Base-by-base conservation (phyloP, 2,113 vertebrate species). In the Narcine bancroftii region DNA sequence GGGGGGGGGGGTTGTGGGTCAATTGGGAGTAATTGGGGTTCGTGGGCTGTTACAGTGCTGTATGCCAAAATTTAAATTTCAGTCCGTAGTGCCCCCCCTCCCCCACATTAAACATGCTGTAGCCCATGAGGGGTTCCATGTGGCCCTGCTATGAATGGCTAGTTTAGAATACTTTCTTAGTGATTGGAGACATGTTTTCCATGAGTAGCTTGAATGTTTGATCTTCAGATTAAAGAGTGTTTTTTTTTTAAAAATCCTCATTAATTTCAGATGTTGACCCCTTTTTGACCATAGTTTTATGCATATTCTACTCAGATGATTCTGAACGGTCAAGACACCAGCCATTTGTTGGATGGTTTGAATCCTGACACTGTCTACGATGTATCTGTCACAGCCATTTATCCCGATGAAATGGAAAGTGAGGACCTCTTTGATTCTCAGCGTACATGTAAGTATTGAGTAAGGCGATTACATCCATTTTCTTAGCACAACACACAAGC, bases 321-420 rank as follows among this genome's bases (percentile, higher is more conserved):
- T 92, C 93, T 99, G 94, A 96, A 94, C 93, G 96, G 94, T 26
- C 97, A 99, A 13, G 97, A 97, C 42, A 98, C 96, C 33, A 94
- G 94, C 77, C 79, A 97, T 60, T 92, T 97, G 71, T 95, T 99
- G 94, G 94, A 96, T 76, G 95, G 98, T 93, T 92, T 99, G 96
- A 97, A 96, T 87, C 96, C 97, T 0, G 97, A 98, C 93, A 98
- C 97, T 0, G 93, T 96, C 0, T 99, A 99, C 93, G 94, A 96
- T 0, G 94, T 99, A 92, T 97, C 97, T 0, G 94, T 99, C 56
- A 99, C 98, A 1, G 99, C 97, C 93, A 98, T 99, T 94, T 99
- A 99, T 94, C 98, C 98, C 0, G 99, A 99, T 93, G 98, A 99
- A 93, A 97, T 98, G 0, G 99, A 99, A 94, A 99, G 98, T 0